Percentiles rank a stretch among this genome's conserved stretches.
These are phyloP conservation scores for Actenoides lindsayi DNA, from an alignment of 2,113 vertebrate genomes.

Conservation along the genomic window DNA sequence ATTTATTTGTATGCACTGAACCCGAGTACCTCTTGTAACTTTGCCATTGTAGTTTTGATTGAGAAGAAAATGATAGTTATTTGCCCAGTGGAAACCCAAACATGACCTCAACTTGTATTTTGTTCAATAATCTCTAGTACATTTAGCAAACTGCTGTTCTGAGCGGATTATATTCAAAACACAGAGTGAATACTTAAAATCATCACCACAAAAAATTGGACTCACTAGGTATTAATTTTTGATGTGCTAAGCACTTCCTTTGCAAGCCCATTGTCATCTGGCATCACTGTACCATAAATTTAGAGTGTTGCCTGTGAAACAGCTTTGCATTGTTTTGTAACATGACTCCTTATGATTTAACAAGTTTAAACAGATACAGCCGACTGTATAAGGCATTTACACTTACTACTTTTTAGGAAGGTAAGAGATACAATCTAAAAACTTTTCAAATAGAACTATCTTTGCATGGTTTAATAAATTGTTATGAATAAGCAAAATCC, in stretches of 20 bases:
- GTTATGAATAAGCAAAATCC: not conserved
- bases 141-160: slow-evolving; percentile 15
- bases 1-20: not conserved
- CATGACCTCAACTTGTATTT: not conserved
- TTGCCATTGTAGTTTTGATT: not conserved
- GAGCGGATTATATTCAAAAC: not conserved
- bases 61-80: slow-evolving; percentile 22
- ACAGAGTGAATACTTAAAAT: not conserved
- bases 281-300: slow-evolving; percentile 1
- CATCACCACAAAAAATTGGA: not conserved
- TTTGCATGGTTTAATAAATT: not conserved
- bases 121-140: not conserved
- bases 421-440: not conserved
- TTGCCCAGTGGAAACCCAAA: not conserved
- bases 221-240: slow-evolving; percentile 32
- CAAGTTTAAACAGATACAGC: slow-evolving; percentile 1
- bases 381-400: not conserved
- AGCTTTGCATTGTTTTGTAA: not conserved
- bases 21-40: not conserved
- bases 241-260: slow-evolving; percentile 15
- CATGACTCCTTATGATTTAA: not conserved
- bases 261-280: slow-evolving; percentile 39
- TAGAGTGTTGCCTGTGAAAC: slow-evolving; percentile 1
- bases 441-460: not conserved
- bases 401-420: not conserved